These are phyloP conservation scores for Chascanopsetta lugubris DNA, from an alignment of 2,113 vertebrate species.

Conservation along the genomic window DNA sequence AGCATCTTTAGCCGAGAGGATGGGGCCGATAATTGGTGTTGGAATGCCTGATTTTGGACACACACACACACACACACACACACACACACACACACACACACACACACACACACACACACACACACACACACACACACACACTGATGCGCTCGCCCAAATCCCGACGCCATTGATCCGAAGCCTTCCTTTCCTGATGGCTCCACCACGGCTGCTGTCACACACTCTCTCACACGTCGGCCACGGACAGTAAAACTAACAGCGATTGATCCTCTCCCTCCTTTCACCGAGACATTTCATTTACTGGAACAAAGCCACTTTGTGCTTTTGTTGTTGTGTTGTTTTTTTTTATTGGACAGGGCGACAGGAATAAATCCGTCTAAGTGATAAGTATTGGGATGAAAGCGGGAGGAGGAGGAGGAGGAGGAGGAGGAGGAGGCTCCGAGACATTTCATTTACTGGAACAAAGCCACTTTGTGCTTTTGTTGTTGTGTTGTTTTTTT, in stretches of 20 bases:
- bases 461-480: conserved; percentile 60
- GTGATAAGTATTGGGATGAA: conserved; percentile 42
- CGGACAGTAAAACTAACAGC: conserved; percentile 48
- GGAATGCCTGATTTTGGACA: not conserved
- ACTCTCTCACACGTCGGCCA: conserved; percentile 30
- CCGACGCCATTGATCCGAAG: conserved; percentile 54
- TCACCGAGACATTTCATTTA: conserved; percentile 63
- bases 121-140: conserved; percentile 16
- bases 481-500: conserved; percentile 44
- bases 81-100: conserved; percentile 10
- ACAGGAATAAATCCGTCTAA: conserved; percentile 46
- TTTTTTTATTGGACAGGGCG: conserved; percentile 29
- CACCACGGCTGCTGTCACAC: conserved; percentile 50
- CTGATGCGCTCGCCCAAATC: conserved; percentile 53
- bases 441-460: conserved; percentile 65
- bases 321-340: conserved; percentile 53
- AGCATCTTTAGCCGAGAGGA: not conserved
- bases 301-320: conserved; percentile 61
- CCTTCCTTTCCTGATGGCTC: conserved; percentile 44
- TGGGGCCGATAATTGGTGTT: not conserved
- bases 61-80: not conserved
- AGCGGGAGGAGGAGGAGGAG: conserved; percentile 3
- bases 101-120: not conserved
- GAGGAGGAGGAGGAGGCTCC: not conserved
- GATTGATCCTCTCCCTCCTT: conserved; percentile 52